Conservation (phyloP, 2,888 invertebrate species). For the Ophion obscuratus region DNA sequence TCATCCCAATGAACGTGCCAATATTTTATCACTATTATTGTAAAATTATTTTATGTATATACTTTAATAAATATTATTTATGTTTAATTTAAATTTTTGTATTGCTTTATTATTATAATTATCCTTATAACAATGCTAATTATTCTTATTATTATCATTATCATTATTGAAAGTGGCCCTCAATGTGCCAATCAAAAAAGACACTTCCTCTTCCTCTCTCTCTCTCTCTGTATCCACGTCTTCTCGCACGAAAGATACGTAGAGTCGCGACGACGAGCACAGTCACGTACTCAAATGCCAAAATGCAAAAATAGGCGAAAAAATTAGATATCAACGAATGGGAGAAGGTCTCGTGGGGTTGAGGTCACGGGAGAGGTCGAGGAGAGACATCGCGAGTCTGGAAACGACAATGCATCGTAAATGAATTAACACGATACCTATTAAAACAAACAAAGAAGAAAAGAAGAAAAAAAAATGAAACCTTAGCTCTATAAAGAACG, state of each 20-base stretch:
- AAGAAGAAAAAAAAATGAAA: slow-evolving; percentile 61
- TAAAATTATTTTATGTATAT: no score
- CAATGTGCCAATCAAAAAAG: slow-evolving; percentile 52
- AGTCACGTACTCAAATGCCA: neutral
- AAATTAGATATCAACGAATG: neutral
- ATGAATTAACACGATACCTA: slow-evolving; percentile 71
- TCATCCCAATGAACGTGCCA: no score
- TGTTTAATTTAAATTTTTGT: no score
- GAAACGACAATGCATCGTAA: slow-evolving; percentile 71
- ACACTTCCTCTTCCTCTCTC: slow-evolving; percentile 10
- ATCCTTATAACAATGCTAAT: no score
- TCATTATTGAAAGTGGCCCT: neutral
- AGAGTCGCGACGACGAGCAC: slow-evolving; percentile 6
- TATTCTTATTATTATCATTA: no score
- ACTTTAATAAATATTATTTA: no score
- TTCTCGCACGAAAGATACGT: slow-evolving; percentile 12
- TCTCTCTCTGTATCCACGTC: neutral
- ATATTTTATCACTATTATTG: no score
- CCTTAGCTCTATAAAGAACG: slow-evolving; percentile 80
- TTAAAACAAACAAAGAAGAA: slow-evolving; percentile 14
- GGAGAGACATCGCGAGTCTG: neutral
- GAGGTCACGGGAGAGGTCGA: no score
- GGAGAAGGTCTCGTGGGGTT: no score
- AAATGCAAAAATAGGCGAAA: neutral
- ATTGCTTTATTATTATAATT: no score